A percentile compares a stretch with the other conserved stretches of the same genome.
These are phyloP conservation scores for Nannoperca obscura DNA, from an alignment of 2,797 vertebrate species.

Conservation along the genomic window DNA sequence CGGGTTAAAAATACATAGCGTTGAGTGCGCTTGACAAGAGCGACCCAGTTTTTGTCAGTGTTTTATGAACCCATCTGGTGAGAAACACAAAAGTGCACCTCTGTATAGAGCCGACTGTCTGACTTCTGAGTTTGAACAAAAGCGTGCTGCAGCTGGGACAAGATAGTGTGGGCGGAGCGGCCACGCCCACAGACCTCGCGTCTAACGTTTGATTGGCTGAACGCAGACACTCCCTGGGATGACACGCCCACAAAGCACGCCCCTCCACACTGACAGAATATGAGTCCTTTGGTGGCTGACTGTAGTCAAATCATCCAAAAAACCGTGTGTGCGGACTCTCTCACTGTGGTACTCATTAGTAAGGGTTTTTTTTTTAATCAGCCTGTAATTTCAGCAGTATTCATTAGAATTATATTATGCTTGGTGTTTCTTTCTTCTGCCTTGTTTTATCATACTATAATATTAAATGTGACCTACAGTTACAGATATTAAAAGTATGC, in stretches of 20 bases:
- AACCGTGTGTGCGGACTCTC: background rate
- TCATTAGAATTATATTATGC: background rate
- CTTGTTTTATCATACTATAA: background rate
- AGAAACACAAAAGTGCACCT: background rate
- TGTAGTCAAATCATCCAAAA: conserved; percentile 44
- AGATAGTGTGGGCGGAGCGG: conserved; percentile 30
- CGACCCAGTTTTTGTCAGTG: conserved; percentile 1
- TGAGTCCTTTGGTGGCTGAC: conserved; percentile 46
- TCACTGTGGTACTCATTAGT: background rate
- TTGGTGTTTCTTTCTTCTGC: background rate
- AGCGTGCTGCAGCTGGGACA: conserved; percentile 75
- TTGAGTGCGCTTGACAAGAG: background rate
- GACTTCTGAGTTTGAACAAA: conserved; percentile 73
- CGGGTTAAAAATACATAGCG: background rate
- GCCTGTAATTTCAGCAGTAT: background rate
- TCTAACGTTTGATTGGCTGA: conserved; percentile 63
- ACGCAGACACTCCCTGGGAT: conserved; percentile 68
- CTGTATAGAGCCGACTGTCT: conserved; percentile 18
- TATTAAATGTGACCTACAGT: too few relatives aligned
- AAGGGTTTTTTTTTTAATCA: background rate
- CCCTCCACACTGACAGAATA: conserved; percentile 55
- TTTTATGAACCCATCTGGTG: background rate
- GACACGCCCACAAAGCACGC: conserved; percentile 47
- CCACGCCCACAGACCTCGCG: conserved; percentile 52
- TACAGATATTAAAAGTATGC: background rate